Conservation (phyloP, 1,140 invertebrate species). For the Drosophila jambulina region DNA sequence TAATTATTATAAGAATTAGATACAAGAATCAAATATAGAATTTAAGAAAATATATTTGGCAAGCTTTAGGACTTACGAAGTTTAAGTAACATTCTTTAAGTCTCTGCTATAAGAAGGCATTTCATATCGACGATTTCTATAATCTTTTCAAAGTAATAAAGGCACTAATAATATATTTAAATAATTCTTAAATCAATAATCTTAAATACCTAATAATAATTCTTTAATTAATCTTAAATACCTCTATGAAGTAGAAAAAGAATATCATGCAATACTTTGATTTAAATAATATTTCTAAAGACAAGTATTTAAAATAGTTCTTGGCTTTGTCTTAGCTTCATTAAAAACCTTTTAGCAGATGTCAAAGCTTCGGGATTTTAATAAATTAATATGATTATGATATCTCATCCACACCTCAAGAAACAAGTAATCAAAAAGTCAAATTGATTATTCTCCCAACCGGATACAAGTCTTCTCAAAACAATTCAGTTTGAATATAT, state of each 20-base stretch:
- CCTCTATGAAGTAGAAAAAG: background rate
- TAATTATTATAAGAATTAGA: background rate
- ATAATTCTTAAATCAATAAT: background rate
- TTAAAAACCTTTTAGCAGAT: background rate
- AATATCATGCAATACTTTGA: background rate
- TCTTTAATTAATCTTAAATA: background rate
- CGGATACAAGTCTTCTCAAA: conserved; percentile 26
- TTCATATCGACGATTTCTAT: too few relatives aligned
- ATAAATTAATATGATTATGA: background rate
- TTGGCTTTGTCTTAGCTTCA: too few relatives aligned
- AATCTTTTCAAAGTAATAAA: background rate
- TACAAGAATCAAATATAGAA: too few relatives aligned
- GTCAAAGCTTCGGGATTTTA: background rate
- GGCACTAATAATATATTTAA: background rate
- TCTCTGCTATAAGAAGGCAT: too few relatives aligned
- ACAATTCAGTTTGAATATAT: conserved; percentile 50
- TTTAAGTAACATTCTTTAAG: background rate
- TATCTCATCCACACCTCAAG: background rate
- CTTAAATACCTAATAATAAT: background rate
- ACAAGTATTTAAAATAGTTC: too few relatives aligned
- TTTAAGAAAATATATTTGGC: background rate
- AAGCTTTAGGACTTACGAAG: too few relatives aligned
- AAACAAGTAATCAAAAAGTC: background rate
- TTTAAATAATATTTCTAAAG: too few relatives aligned
- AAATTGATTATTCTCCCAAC: conserved; percentile 18